Evolutionary conservation across 2,888 invertebrate genomes (phyloP), one percentile per base, ranked within the genome.

Genomic region (Aelia acuminata): DNA sequence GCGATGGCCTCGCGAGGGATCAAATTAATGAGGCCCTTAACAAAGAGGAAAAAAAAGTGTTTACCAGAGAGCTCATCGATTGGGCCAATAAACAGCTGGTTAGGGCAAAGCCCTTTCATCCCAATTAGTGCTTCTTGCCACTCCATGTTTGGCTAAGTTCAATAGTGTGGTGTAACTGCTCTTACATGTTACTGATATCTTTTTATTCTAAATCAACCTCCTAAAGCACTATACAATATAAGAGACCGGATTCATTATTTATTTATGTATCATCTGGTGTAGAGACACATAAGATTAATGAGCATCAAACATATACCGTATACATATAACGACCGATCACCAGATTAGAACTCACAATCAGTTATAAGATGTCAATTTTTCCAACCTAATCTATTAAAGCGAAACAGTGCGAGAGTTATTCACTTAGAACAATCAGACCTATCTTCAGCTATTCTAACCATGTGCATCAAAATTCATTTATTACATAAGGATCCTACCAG

Each of bases 11-110:
- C 35, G 18, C 7, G 35, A 70, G 31, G 31, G 31, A 35, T 70
- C 31, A 70, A 70, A 70, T 70, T 70, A 70, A 70, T 70, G 63
- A 31, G 63, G 63, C 63, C 35, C 63, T 70, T 31, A 70, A 70
- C 63, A 70, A 70, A 70, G 18, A 8, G 35, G 22, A 70, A 70
- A 70, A n/a, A n/a, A 70, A 70, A 70, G 63, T 70, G 31, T 70
- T 70, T 26, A 70, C 15, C 31, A 35, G 63, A 31, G 20, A 70
- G 18, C 1, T 7, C 18, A 70, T 70, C 63, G 63, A 70, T 70
- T 18, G 63, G 18, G 35, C 35, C 63, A 70, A 70, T 70, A 70
- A 35, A 35, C 31, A 35, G 63, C 7, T 35, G 31, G 31, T 35
- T 20, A 18, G 31, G 35, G 31, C 20, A 35, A 35, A 0, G 31